A percentile compares a stretch with the other conserved stretches of the same genome.
These are phyloP conservation scores for Euleptes europaea DNA, from an alignment of 2,113 vertebrate species.

Conservation along the genomic window DNA sequence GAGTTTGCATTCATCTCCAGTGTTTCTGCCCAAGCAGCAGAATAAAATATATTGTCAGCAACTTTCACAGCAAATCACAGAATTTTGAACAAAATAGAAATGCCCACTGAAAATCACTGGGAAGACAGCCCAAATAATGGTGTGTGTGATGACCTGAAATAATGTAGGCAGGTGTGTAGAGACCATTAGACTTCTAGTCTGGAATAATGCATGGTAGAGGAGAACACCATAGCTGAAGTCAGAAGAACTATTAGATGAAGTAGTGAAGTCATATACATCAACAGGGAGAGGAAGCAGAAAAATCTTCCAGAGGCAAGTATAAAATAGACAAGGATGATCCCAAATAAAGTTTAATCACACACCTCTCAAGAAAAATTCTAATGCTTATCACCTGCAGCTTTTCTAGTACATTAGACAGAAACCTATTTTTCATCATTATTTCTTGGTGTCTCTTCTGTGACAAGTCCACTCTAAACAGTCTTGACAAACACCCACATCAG, in stretches of 20 bases:
- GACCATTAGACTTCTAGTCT: not conserved
- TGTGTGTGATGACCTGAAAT: not conserved
- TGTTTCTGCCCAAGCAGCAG: conserved; percentile 5
- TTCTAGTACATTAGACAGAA: not conserved
- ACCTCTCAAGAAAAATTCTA: not conserved
- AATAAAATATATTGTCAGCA: not conserved
- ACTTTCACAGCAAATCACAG: not conserved
- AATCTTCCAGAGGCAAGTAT: not conserved
- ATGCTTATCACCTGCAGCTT: not conserved
- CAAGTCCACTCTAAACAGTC: not conserved
- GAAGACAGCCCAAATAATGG: not conserved
- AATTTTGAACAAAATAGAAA: conserved; percentile 25
- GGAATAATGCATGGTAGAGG: not conserved
- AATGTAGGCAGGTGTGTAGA: not conserved
- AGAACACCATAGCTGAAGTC: not conserved
- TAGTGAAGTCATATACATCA: not conserved
- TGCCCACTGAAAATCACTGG: not conserved
- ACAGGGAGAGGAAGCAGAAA: not conserved
- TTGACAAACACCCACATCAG: not conserved
- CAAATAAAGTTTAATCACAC: conserved; percentile 25
- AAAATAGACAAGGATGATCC: not conserved
- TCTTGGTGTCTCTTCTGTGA: too few relatives aligned
- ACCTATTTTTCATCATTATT: not conserved
- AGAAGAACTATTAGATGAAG: not conserved
- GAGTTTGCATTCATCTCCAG: not conserved